These are phyloP conservation scores for Pteropus alecto DNA, from an alignment of 2,113 vertebrate genomes.

Conservation along the genomic window DNA sequence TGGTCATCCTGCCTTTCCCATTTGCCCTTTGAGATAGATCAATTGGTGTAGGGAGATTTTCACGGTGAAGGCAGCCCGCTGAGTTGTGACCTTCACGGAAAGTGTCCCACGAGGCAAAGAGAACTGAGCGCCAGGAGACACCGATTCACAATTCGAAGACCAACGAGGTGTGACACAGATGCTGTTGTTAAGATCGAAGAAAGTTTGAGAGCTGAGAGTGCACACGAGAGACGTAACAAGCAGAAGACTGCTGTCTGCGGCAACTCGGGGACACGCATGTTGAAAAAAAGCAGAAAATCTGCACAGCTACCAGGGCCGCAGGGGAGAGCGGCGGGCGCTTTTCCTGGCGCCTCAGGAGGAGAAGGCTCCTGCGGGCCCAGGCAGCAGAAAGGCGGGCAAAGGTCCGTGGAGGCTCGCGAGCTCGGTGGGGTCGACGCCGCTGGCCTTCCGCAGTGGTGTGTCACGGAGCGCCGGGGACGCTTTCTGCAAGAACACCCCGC, in stretches of 20 bases:
- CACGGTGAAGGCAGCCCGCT: not conserved
- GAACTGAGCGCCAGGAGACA: not conserved
- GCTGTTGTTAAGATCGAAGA: not conserved
- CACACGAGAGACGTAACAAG: not conserved
- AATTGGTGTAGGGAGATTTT: not conserved
- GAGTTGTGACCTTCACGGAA: not conserved
- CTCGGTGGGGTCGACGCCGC: fast-evolving
- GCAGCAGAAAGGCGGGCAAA: not conserved
- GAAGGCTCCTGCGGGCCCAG: fast-evolving
- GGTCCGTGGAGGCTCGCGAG: fast-evolving
- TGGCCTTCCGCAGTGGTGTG: no score
- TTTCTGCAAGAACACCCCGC: not conserved
- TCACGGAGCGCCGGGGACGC: not conserved
- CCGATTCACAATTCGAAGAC: not conserved
- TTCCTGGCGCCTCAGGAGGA: not conserved
- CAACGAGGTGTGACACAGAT: slow-evolving; percentile 19
- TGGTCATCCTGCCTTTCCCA: not conserved
- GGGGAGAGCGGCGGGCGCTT: not conserved
- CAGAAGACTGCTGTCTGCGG: not conserved
- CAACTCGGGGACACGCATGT: not conserved
- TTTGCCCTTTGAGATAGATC: not conserved
- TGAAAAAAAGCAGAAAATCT: not conserved
- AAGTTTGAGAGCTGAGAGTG: not conserved
- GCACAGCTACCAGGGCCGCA: fast-evolving
- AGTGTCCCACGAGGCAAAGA: not conserved